Evolutionary conservation across 2,888 invertebrate species (phyloP), one percentile per base, ranked within the genome.

Genomic region (Drosophila eohydei): DNA sequence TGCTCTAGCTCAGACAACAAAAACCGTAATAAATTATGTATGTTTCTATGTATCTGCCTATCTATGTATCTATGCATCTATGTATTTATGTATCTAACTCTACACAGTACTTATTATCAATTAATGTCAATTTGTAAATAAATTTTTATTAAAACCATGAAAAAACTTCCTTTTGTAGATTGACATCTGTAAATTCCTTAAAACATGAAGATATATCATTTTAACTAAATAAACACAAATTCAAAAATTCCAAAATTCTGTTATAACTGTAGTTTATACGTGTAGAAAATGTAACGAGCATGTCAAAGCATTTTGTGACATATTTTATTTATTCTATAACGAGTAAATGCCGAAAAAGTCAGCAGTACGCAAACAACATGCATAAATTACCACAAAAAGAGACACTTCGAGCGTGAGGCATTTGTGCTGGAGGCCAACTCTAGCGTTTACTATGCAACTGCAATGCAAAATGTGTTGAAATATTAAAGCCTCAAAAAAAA

Each of bases 391-490:
- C 76, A 77, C 84, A 88, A 70, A 74, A 71, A 70, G 62, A 66
- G 72, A 71, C 81, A 78, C 73, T 71, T 72, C 55, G 66, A 73
- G 66, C 60, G 72, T 57, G 59, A 59, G 64, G 32, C 58, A 46
- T 38, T 12, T 26, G 60, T 69, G 26, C 62, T 43, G 55, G 38
- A n/a, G 16, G 54, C 43, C 26, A 34, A 38, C n/a, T 65, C 40
- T 32, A 44, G 46, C 41, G 40, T 14, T 30, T 28, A 7, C 54
- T 54, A n/a, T 76, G 50, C 65, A 76, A 43, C 64, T 67, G 68
- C 76, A 81, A 72, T 75, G 76, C 83, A 71, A 81, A 83, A 85
- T 86, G 86, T 88, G 88, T 83, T 83, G 81, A 83, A 83, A 88
- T 83, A 83, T 83, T 83, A 84, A 83, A 82, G 76, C 30, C 41